Evolutionary conservation across 2,113 vertebrate species (phyloP).

Genomic region (Epinephelus moara): DNA sequence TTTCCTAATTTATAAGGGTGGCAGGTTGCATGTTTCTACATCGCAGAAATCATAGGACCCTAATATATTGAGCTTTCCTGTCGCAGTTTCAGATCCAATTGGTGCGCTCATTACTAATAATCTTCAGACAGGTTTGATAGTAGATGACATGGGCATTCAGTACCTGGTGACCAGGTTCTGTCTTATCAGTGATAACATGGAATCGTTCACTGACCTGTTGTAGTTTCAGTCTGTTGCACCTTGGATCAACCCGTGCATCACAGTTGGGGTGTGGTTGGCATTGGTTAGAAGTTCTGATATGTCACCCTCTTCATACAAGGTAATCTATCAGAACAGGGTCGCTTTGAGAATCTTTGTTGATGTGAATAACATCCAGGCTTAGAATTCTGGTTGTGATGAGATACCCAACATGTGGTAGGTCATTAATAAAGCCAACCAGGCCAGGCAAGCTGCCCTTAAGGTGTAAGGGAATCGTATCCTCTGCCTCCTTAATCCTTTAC

Average conservation of each 20-base stretch:
- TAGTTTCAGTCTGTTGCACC: background rate
- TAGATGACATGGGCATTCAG: too few relatives aligned
- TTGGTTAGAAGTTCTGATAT: background rate
- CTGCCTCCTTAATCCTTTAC: constrained; percentile 45
- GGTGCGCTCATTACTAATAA: too few relatives aligned
- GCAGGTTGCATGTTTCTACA: too few relatives aligned
- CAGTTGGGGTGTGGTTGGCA: background rate
- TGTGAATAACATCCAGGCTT: constrained; percentile 8
- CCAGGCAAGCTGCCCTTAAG: constrained; percentile 16
- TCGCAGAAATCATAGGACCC: too few relatives aligned
- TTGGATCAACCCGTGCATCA: background rate
- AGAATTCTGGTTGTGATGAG: constrained; percentile 24
- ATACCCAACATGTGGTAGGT: background rate
- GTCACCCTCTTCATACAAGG: background rate
- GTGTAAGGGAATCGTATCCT: constrained; percentile 50
- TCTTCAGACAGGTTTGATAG: too few relatives aligned
- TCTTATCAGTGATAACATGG: too few relatives aligned
- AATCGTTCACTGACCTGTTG: background rate
- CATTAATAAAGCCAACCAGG: constrained; percentile 14
- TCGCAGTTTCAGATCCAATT: too few relatives aligned
- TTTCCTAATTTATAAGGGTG: too few relatives aligned
- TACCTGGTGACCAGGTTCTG: too few relatives aligned
- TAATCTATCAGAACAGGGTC: background rate
- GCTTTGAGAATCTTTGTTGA: background rate
- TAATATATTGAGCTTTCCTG: too few relatives aligned